Percentiles rank a stretch among this genome's conserved stretches.
Evolutionary conservation across 2,797 vertebrate species (phyloP).

Genomic region (Podarcis lilfordi): DNA sequence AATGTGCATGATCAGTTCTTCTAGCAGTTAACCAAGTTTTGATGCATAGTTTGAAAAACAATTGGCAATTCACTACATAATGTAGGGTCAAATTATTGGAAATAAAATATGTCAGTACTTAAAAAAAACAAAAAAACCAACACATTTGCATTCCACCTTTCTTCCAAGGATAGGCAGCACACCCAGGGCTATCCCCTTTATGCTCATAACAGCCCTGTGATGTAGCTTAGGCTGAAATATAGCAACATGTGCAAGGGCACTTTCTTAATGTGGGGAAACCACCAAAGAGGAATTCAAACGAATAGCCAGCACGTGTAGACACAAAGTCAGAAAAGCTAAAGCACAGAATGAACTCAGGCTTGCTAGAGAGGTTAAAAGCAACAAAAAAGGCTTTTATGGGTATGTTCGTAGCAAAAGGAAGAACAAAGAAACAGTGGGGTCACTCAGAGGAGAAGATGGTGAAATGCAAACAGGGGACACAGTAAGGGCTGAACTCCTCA

Average conservation of each 20-base stretch:
- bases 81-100: not conserved
- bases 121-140: no score
- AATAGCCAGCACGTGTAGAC: no score
- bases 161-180: not conserved
- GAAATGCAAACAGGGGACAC: no score
- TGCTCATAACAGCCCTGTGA: not conserved
- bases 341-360: no score
- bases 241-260: not conserved
- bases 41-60: not conserved
- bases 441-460: no score
- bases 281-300: no score
- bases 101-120: not conserved
- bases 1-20: not conserved
- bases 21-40: not conserved
- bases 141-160: not conserved
- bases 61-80: conserved; percentile 1
- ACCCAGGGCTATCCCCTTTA: not conserved
- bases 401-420: no score
- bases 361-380: no score
- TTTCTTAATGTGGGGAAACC: not conserved
- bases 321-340: no score
- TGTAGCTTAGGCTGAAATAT: not conserved
- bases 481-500: no score
- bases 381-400: no score
- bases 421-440: no score